Evolutionary conservation across 2,888 invertebrate genomes (phyloP).

Genomic region (Altica lythri): DNA sequence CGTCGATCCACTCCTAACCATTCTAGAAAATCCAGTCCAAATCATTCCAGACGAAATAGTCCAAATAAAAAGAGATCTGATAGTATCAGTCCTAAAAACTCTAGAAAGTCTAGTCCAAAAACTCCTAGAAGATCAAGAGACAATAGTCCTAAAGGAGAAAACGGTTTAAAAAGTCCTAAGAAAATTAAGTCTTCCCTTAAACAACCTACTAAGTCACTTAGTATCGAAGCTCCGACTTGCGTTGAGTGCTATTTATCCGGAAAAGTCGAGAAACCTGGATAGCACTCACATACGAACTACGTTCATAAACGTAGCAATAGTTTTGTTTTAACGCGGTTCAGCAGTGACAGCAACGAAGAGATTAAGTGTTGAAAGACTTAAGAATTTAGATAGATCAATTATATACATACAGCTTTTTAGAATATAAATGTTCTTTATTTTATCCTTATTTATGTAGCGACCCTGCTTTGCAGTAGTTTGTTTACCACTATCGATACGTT

Average conservation of each 20-base stretch:
- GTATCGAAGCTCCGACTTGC: constrained; percentile 73
- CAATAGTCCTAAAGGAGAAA: constrained; percentile 37
- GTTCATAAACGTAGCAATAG: constrained; percentile 37
- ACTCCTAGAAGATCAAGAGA: constrained; percentile 49
- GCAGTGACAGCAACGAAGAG: constrained; percentile 44
- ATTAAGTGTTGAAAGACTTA: constrained; percentile 46
- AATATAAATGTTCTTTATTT: constrained; percentile 27
- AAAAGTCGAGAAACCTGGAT: constrained; percentile 57
- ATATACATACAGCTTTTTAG: constrained; percentile 4
- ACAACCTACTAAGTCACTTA: constrained; percentile 60
- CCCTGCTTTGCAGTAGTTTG: constrained; percentile 42
- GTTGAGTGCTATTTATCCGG: constrained; percentile 74
- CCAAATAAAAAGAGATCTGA: constrained; percentile 39
- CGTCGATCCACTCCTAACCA: constrained; percentile 41
- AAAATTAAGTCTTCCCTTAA: constrained; percentile 54
- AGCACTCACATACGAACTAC: constrained; percentile 43
- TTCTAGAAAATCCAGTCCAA: constrained; percentile 36
- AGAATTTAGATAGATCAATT: constrained; percentile 19
- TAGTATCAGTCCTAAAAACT: constrained; percentile 38
- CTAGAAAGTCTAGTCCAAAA: constrained; percentile 39
- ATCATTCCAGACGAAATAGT: constrained; percentile 36
- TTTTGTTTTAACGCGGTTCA: constrained; percentile 39
- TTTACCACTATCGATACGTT: constrained; percentile 6
- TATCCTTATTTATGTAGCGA: constrained; percentile 41
- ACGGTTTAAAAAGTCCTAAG: constrained; percentile 44